phyloP scores from a whole-genome alignment of 2,888 invertebrate genomes.

The Rhimphoctona megacephalus region DNA sequence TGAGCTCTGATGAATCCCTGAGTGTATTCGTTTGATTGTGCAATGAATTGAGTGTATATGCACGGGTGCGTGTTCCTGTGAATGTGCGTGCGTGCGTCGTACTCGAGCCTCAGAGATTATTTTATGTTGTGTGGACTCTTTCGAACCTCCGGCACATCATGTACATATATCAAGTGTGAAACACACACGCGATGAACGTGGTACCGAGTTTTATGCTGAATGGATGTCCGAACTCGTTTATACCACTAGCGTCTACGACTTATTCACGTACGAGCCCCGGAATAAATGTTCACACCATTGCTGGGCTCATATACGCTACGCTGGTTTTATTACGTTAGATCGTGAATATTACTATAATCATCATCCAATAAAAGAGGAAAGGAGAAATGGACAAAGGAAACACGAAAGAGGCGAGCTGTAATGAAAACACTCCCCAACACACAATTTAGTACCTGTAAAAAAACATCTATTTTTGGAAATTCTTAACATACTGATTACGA shows the following conservation, averaged over 20 bases:
- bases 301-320: slow-evolving; percentile 73
- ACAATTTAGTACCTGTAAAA: too few species aligned
- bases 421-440: too few species aligned
- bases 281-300: slow-evolving; percentile 69
- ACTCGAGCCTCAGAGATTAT: slow-evolving; percentile 42
- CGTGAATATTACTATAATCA: slow-evolving; percentile 78
- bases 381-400: slow-evolving; percentile 15
- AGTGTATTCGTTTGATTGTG: slow-evolving; percentile 17
- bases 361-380: slow-evolving; percentile 76
- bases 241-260: slow-evolving; percentile 42
- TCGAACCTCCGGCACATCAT: background rate
- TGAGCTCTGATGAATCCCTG: slow-evolving; percentile 57
- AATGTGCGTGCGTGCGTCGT: background rate
- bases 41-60: slow-evolving; percentile 12
- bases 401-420: slow-evolving; percentile 52
- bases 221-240: slow-evolving; percentile 72
- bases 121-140: slow-evolving; percentile 57
- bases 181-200: slow-evolving; percentile 57
- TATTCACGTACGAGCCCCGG: slow-evolving; percentile 22
- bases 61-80: background rate
- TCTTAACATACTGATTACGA: too few species aligned
- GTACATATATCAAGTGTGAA: background rate
- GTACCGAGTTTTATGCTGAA: slow-evolving; percentile 29
- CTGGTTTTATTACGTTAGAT: slow-evolving; percentile 75
- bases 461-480: background rate